These are phyloP conservation scores for Pseudomyrmex gracilis DNA, from an alignment of 1,140 invertebrate genomes.

Conservation along the genomic window DNA sequence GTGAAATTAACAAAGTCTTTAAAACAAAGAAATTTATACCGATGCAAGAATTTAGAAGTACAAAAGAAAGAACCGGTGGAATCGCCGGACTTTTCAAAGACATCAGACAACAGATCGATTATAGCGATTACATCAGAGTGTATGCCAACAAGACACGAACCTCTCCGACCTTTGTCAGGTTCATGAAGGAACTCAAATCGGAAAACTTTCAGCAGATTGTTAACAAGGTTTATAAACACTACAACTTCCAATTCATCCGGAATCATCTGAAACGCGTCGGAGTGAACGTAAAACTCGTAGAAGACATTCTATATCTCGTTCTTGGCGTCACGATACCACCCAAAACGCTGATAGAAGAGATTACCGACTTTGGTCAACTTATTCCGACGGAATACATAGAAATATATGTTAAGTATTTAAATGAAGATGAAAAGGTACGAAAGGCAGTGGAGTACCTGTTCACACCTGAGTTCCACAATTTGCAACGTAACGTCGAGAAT, in stretches of 20 bases:
- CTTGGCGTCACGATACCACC: constrained; percentile 48
- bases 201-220: constrained; percentile 49
- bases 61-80: constrained; percentile 56
- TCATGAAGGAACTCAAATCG: constrained; percentile 63
- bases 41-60: too few relatives aligned
- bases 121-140: constrained; percentile 46
- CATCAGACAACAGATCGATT: constrained; percentile 38
- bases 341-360: constrained; percentile 24
- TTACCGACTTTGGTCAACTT: constrained; percentile 62
- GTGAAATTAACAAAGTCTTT: constrained; percentile 55
- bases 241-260: background rate
- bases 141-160: constrained; percentile 64
- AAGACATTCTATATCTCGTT: constrained; percentile 40
- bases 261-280: background rate
- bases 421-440: constrained; percentile 70
- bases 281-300: constrained; percentile 38
- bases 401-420: constrained; percentile 40
- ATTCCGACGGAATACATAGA: constrained; percentile 48
- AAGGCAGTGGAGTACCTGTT: constrained; percentile 31
- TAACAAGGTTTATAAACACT: constrained; percentile 32
- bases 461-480: constrained; percentile 62
- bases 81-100: constrained; percentile 64
- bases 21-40: constrained; percentile 28
- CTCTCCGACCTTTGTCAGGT: constrained; percentile 51
- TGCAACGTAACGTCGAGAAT: constrained; percentile 60